These are phyloP conservation scores for Kryptolebias ocellatus DNA, from an alignment of 2,797 vertebrate genomes.

Conservation along the genomic window DNA sequence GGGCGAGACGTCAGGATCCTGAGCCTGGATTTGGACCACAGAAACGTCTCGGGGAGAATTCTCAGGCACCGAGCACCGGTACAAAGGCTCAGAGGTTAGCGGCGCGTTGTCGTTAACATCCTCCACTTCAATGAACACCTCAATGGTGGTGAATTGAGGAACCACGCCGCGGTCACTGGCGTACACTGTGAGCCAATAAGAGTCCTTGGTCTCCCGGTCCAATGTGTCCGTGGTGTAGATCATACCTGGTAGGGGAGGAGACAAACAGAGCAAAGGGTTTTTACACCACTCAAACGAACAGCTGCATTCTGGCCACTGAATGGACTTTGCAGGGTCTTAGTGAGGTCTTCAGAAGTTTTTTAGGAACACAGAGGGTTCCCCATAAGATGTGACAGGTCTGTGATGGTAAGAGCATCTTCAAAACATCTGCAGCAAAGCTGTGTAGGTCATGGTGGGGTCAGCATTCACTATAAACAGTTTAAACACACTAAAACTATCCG, in stretches of 20 bases:
- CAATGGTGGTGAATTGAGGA: conserved; percentile 89
- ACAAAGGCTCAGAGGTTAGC: conserved; percentile 91
- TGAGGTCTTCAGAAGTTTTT: too few relatives aligned
- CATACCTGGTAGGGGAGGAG: conserved; percentile 79
- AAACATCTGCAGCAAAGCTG: too few relatives aligned
- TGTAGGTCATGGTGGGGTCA: too few relatives aligned
- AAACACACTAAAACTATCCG: too few relatives aligned
- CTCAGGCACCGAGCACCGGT: conserved; percentile 87
- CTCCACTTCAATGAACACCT: conserved; percentile 93
- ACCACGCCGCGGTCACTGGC: conserved; percentile 93
- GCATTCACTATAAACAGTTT: too few relatives aligned
- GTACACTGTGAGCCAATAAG: conserved; percentile 95
- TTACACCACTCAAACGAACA: background rate
- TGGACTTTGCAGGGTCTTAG: too few relatives aligned
- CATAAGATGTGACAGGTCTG: too few relatives aligned
- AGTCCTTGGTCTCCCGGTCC: conserved; percentile 93
- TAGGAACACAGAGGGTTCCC: too few relatives aligned
- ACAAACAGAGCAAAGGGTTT: background rate
- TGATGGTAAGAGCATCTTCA: too few relatives aligned
- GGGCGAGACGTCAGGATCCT: conserved; percentile 88
- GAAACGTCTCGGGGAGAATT: conserved; percentile 93
- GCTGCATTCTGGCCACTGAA: too few relatives aligned
- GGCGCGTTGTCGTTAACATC: conserved; percentile 96
- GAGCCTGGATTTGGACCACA: conserved; percentile 92
- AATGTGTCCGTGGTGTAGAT: conserved; percentile 93